These are phyloP conservation scores for Brienomyrus longianalis DNA, from an alignment of 2,113 vertebrate species.

Conservation along the genomic window DNA sequence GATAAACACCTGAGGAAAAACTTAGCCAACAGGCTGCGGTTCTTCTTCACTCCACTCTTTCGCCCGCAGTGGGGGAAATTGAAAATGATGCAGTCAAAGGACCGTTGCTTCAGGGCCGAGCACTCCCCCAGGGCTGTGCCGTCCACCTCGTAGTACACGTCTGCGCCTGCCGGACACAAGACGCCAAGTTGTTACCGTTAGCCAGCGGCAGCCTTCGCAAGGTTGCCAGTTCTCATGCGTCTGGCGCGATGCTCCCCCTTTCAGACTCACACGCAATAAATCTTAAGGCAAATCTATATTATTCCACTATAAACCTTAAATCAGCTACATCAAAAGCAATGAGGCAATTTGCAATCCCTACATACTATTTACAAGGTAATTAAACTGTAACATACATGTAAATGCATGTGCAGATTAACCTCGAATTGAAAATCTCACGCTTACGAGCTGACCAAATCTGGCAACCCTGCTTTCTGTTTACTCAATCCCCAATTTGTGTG, in stretches of 20 bases:
- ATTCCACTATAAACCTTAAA: no score
- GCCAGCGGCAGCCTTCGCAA: neutral
- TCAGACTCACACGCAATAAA: no score
- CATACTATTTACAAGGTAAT: no score
- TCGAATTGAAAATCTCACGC: no score
- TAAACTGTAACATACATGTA: no score
- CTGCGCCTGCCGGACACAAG: conserved; percentile 57
- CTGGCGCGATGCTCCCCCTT: no score
- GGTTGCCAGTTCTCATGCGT: no score
- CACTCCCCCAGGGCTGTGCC: conserved; percentile 68
- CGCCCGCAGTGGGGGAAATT: conserved; percentile 95
- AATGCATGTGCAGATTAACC: no score
- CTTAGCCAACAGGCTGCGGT: conserved; percentile 73
- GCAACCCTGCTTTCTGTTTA: neutral
- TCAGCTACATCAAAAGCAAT: neutral
- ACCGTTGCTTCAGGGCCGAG: conserved; percentile 41
- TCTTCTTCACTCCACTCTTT: conserved; percentile 88
- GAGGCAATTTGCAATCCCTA: neutral
- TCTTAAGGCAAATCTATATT: no score
- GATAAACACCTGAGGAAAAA: conserved; percentile 79
- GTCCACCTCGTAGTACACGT: conserved; percentile 78
- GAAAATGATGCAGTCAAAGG: conserved; percentile 78
- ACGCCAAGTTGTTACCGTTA: neutral
- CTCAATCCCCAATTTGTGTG: neutral
- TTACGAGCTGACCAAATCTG: no score